phyloP scores from a whole-genome alignment of 2,797 vertebrate species.

The Scolopax rusticola region DNA sequence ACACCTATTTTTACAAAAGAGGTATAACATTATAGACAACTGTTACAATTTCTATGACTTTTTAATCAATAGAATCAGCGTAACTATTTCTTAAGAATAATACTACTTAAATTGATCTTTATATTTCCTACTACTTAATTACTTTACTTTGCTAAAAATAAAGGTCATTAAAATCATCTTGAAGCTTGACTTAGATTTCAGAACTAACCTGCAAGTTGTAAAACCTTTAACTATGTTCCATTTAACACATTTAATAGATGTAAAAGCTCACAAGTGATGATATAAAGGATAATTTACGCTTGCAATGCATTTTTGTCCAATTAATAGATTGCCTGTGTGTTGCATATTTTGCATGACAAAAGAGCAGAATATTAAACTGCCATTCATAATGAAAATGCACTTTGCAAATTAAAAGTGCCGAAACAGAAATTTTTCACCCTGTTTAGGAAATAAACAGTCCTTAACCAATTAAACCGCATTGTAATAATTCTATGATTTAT shows the following conservation, averaged over 20 bases:
- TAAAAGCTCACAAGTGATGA: conserved; percentile 81
- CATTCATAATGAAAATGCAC: conserved; percentile 99
- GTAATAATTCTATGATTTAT: conserved; percentile 99
- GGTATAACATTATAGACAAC: conserved; percentile 60
- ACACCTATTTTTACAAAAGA: conserved; percentile 5
- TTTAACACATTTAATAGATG: conserved; percentile 81
- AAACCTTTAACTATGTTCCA: conserved; percentile 77
- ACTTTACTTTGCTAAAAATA: conserved; percentile 81
- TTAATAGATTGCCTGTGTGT: conserved; percentile 99
- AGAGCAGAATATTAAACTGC: conserved; percentile 98
- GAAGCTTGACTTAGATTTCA: conserved; percentile 72
- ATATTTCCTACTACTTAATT: conserved; percentile 86
- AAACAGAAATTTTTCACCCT: conserved; percentile 95
- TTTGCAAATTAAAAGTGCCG: conserved; percentile 99
- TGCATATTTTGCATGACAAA: conserved; percentile 99
- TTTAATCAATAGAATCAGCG: conserved; percentile 59
- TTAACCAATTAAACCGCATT: conserved; percentile 99
- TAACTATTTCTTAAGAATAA: conserved; percentile 60
- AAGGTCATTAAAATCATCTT: conserved; percentile 78
- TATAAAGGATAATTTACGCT: conserved; percentile 93
- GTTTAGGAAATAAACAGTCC: conserved; percentile 99
- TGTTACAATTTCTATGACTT: background rate
- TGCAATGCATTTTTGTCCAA: conserved; percentile 96
- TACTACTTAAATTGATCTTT: conserved; percentile 76
- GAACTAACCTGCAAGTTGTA: conserved; percentile 72